Evolutionary conservation across 2,888 invertebrate species (phyloP).

Genomic region (Phania funesta): DNA sequence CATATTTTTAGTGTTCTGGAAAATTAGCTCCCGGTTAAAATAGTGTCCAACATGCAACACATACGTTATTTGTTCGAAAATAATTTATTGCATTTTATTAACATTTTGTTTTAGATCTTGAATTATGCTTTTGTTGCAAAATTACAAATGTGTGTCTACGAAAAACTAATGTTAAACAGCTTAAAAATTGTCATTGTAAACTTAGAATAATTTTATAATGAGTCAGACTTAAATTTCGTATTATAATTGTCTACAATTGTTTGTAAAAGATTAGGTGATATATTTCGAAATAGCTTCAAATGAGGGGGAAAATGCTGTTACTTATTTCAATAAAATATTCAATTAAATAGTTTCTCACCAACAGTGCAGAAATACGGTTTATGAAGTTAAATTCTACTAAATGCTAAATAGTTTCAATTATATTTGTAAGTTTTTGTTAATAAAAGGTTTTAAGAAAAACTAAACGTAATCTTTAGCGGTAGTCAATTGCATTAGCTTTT

Average conservation of each 20-base stretch:
- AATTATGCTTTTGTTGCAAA: conserved; percentile 6
- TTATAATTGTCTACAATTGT: background rate
- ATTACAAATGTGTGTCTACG: conserved; percentile 19
- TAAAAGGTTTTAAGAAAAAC: too few relatives aligned
- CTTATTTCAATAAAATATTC: too few relatives aligned
- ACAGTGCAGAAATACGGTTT: too few relatives aligned
- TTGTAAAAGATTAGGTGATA: too few relatives aligned
- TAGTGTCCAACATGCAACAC: conserved; percentile 24
- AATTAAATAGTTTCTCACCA: too few relatives aligned
- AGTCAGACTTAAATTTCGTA: conserved; percentile 20
- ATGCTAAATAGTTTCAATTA: too few relatives aligned
- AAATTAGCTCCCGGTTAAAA: conserved; percentile 53
- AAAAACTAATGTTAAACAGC: conserved; percentile 2
- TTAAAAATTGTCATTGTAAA: conserved; percentile 12
- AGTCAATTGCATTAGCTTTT: too few relatives aligned
- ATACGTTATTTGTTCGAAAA: conserved; percentile 27
- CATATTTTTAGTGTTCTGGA: conserved; percentile 26
- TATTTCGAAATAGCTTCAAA: too few relatives aligned
- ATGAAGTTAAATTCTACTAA: too few relatives aligned
- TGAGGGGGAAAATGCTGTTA: too few relatives aligned
- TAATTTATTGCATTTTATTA: conserved; percentile 50
- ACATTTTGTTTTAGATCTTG: conserved; percentile 10
- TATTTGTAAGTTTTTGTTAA: too few relatives aligned
- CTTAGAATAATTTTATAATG: background rate
- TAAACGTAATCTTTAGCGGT: too few relatives aligned